Evolutionary conservation across 2,797 vertebrate genomes (phyloP), one percentile per base, ranked within the genome.

Genomic region (Darevskia mixta): DNA sequence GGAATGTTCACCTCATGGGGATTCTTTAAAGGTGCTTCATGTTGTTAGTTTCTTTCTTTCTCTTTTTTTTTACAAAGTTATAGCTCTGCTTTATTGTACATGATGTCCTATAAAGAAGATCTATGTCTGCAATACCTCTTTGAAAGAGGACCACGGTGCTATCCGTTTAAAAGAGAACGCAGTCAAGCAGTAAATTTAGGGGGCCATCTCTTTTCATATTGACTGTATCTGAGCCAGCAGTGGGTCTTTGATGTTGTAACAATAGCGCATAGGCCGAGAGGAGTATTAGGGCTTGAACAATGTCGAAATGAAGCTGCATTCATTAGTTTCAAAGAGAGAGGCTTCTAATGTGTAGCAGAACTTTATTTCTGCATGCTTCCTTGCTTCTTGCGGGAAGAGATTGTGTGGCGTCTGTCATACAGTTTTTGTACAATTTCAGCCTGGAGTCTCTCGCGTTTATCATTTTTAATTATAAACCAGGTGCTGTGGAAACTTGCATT

Each of bases 221-320:
- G 96, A 97, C 96, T 94, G 94, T 96, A 96, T 96, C 94, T 95
- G 83, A 79, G 96, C 95, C 96, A 97, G 97, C 96, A 95, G 97
- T 97, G 94, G 95, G 96, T 96, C 97, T 97, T 97, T 97, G 96
- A 97, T 96, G 96, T 97, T 90, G 88, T 93, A 96, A 97, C 96
- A 97, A 97, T 96, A 96, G 96, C 92, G 90, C 88, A 92, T 94
- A 94, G 95, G 93, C 95, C 92, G 20, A 85, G 91, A 96, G 94
- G 92, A 96, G 95, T 94, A 96, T 92, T 94, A 96, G 90, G 93
- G 94, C 94, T 90, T 90, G 92, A 88, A 66, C 93, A 93, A 95
- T 93, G 96, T 95, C 61, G 83, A 94, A 95, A 94, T 86, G 92
- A 92, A 90, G 86, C 93, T 81, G 91, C 85, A 92, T 95, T 96